Evolutionary conservation across 2,888 invertebrate species (phyloP).

Genomic region (Drosophila nr. perissopoda): DNA sequence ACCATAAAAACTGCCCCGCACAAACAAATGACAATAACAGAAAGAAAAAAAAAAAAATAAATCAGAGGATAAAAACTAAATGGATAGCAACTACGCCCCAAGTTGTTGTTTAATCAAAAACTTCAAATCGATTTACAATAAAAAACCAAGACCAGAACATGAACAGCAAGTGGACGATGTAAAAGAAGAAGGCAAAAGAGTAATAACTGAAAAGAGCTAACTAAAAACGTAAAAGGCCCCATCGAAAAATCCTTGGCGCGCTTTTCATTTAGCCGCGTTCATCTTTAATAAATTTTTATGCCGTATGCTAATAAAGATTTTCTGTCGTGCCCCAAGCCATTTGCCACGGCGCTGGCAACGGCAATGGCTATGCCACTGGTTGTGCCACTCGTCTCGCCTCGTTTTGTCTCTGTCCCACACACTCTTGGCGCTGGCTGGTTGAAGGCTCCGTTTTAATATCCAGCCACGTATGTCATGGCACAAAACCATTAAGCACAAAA

Average conservation of each 20-base stretch:
- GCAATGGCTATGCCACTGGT: slow-evolving; percentile 21
- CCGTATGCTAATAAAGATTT: slow-evolving; percentile 81
- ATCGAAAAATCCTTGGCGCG: slow-evolving; percentile 41
- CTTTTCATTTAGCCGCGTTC: slow-evolving; percentile 65
- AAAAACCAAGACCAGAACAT: slow-evolving; percentile 32
- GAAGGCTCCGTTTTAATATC: slow-evolving; percentile 70
- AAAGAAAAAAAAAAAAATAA: slow-evolving; percentile 22
- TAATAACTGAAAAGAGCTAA: slow-evolving; percentile 37
- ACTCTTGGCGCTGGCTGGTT: slow-evolving; percentile 21
- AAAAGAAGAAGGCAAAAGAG: not conserved
- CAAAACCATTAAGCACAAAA: slow-evolving; percentile 79
- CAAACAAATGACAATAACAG: slow-evolving; percentile 66
- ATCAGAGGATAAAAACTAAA: slow-evolving; percentile 39
- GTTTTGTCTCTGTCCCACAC: not conserved
- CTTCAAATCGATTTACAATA: slow-evolving; percentile 80
- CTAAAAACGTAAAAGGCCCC: slow-evolving; percentile 54
- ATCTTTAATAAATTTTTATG: slow-evolving; percentile 81
- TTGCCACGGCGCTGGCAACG: slow-evolving; percentile 38
- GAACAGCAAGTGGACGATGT: not conserved
- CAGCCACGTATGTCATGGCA: slow-evolving; percentile 82
- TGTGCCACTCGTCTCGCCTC: slow-evolving; percentile 2
- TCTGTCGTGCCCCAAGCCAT: slow-evolving; percentile 72
- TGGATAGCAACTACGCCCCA: slow-evolving; percentile 59
- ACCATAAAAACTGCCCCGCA: slow-evolving; percentile 66
- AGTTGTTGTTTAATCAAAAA: slow-evolving; percentile 72